These are phyloP conservation scores for Bradypodion pumilum DNA, from an alignment of 2,797 vertebrate genomes.

Conservation along the genomic window DNA sequence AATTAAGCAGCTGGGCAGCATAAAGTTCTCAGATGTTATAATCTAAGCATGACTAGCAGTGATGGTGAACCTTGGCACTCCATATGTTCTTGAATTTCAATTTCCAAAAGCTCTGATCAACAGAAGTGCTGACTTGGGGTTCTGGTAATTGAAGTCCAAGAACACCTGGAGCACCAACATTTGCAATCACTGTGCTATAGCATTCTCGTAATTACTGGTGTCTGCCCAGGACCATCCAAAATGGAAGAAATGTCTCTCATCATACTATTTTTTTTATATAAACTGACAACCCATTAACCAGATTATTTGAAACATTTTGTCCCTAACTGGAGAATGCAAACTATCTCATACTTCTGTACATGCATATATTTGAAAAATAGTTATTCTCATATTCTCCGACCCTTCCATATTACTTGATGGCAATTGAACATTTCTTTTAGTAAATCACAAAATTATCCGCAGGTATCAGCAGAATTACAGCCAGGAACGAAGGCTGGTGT, in stretches of 20 bases:
- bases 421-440: fast-evolving
- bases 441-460: not conserved
- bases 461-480: fast-evolving
- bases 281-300: fast-evolving
- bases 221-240: not conserved
- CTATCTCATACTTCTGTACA: fast-evolving
- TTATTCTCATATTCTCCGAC: not conserved
- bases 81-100: too few species aligned
- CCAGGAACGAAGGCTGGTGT: not conserved
- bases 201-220: not conserved
- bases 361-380: not conserved
- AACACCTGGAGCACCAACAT: too few species aligned
- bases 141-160: too few species aligned
- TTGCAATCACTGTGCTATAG: not conserved
- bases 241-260: not conserved
- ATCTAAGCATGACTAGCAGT: too few species aligned
- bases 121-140: too few species aligned
- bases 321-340: fast-evolving
- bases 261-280: fast-evolving
- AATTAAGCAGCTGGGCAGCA: not conserved
- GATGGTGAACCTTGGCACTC: too few species aligned
- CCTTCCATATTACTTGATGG: fast-evolving
- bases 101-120: too few species aligned
- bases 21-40: not conserved
- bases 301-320: fast-evolving